Evolutionary conservation across 1,140 invertebrate species (phyloP).

Genomic region (Sycobia sp.): DNA sequence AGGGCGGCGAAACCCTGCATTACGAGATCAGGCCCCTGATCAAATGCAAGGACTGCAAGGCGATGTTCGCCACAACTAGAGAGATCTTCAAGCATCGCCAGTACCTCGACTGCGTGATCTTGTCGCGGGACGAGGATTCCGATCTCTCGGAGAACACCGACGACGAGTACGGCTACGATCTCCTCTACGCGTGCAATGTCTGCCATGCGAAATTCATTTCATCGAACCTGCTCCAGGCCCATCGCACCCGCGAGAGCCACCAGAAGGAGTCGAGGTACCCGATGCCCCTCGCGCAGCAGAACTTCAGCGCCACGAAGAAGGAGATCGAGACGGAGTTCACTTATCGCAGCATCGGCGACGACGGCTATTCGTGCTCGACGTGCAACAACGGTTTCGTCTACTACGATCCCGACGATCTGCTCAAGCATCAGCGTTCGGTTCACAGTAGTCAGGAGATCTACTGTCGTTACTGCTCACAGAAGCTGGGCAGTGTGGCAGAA

Average conservation of each 20-base stretch:
- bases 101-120: background rate
- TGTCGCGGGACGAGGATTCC: background rate
- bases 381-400: conserved; percentile 4
- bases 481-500: background rate
- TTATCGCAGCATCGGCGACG: background rate
- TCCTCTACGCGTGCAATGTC: background rate
- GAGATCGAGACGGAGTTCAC: background rate
- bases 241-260: background rate
- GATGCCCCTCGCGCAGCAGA: background rate
- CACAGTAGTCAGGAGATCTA: background rate
- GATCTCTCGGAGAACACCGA: conserved; percentile 16
- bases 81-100: conserved; percentile 10
- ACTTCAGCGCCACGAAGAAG: background rate
- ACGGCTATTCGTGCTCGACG: conserved; percentile 1
- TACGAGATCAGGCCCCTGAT: conserved; percentile 3
- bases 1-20: no score
- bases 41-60: conserved; percentile 13
- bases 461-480: conserved; percentile 14
- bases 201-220: conserved; percentile 21
- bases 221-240: background rate
- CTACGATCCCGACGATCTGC: conserved; percentile 18
- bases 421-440: conserved; percentile 5
- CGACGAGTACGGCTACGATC: conserved; percentile 19
- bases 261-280: background rate
- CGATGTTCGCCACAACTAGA: background rate